Conservation (phyloP, 1,140 invertebrate species). For the Megalopta genalis region DNA sequence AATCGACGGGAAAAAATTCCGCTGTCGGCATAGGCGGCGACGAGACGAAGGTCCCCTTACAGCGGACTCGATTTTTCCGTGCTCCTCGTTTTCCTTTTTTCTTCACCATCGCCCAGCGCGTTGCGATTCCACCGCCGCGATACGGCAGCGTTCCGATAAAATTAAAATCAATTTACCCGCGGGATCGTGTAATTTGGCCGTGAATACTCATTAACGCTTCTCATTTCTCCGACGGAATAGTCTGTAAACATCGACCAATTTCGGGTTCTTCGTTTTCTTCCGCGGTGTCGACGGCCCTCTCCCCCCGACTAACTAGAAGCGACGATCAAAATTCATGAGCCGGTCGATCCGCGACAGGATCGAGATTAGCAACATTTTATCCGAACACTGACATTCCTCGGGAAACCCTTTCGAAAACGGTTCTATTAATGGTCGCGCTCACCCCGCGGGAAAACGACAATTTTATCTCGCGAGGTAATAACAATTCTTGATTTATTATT, state of each 20-base stretch:
- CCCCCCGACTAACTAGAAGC: not conserved
- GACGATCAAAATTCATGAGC: not conserved
- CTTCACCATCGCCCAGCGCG: no score
- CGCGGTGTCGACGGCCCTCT: not conserved
- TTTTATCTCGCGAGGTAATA: no score
- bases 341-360: no score
- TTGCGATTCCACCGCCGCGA: not conserved
- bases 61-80: not conserved
- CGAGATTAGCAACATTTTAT: no score
- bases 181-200: not conserved
- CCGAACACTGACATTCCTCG: not conserved
- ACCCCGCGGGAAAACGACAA: no score
- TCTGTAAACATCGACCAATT: not conserved
- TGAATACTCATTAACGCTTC: not conserved
- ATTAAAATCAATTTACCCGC: conserved; percentile 4
- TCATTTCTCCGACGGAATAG: not conserved
- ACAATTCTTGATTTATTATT: no score
- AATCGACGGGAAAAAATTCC: not conserved
- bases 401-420: not conserved
- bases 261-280: not conserved
- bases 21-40: not conserved
- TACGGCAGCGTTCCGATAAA: not conserved
- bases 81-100: no score
- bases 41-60: not conserved
- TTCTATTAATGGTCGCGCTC: not conserved